phyloP scores from a whole-genome alignment of 2,113 vertebrate species.

The Aviceda subcristata region DNA sequence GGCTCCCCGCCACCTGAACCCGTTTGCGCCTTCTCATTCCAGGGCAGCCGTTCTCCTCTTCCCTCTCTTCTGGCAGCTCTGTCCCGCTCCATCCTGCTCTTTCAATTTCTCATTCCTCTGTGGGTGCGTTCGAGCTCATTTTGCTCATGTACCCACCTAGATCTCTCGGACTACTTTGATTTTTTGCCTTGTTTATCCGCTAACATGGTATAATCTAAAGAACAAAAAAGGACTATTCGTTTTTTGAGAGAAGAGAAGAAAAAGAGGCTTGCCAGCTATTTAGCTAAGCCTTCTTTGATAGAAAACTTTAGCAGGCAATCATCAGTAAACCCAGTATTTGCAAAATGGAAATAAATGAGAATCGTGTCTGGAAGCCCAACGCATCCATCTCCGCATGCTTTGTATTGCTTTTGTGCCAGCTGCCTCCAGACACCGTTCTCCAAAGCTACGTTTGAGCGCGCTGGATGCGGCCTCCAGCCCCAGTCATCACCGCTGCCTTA shows the following conservation, averaged over 20 bases:
- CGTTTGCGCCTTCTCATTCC: not conserved
- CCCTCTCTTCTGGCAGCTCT: not conserved
- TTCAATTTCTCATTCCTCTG: not conserved
- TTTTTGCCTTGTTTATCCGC: not conserved
- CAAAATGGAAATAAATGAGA: slow-evolving; percentile 37
- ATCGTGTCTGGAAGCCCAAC: not conserved
- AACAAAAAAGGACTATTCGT: not conserved
- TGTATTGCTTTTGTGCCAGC: not conserved
- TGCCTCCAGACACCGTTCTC: not conserved
- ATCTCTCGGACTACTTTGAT: not conserved
- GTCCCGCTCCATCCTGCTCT: not conserved
- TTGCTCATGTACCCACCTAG: not conserved
- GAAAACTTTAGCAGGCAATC: slow-evolving; percentile 4
- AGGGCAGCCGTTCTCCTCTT: not conserved
- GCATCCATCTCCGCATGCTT: not conserved
- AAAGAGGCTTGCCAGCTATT: not conserved
- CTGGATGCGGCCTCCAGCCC: not conserved
- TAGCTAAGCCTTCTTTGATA: not conserved
- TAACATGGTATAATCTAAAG: not conserved
- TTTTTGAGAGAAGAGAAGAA: not conserved
- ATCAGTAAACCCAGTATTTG: not conserved
- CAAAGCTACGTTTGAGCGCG: fast-evolving
- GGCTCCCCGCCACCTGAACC: not conserved
- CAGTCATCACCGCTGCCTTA: not conserved
- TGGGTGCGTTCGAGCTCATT: not conserved